Conservation (phyloP, 30 jellyfish, hydroid and myxozoan species). For the Haliclystus octoradiatus region DNA sequence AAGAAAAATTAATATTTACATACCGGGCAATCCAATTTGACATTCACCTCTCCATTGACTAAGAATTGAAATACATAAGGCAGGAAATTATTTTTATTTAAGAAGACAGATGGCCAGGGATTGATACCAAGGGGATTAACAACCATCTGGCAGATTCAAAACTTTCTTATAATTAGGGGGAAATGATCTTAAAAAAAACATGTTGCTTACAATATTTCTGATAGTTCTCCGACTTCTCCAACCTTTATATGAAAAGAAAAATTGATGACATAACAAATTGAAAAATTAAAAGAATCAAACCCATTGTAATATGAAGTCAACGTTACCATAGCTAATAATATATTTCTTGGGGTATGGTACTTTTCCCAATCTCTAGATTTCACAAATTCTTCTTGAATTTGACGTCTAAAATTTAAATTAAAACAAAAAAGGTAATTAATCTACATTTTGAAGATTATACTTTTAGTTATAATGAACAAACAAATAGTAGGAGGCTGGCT, state of each 20-base stretch:
- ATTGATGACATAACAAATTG: not conserved
- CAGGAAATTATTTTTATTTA: no score
- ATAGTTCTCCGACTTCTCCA: constrained; percentile 2
- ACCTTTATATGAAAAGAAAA: not conserved
- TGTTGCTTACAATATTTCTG: constrained; percentile 12
- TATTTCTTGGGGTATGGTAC: constrained; percentile 73
- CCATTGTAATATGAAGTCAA: not conserved
- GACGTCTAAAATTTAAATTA: constrained; percentile 14
- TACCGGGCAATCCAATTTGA: not conserved
- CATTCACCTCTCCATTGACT: constrained; percentile 4
- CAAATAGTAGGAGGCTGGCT: no score
- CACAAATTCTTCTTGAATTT: constrained; percentile 45
- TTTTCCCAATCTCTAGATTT: constrained; percentile 79
- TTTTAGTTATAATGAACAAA: no score
- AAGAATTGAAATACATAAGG: no score
- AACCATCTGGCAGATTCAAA: no score
- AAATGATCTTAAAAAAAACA: not conserved
- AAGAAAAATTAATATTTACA: no score
- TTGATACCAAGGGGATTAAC: no score
- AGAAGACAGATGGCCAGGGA: no score
- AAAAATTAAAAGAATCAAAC: not conserved
- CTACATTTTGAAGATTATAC: no score
- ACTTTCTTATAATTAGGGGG: not conserved
- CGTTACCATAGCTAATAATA: constrained; percentile 68
- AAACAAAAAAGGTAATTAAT: not conserved